These are phyloP conservation scores for Eurystomus glaucurus DNA, from an alignment of 2,797 vertebrate genomes.

Conservation along the genomic window DNA sequence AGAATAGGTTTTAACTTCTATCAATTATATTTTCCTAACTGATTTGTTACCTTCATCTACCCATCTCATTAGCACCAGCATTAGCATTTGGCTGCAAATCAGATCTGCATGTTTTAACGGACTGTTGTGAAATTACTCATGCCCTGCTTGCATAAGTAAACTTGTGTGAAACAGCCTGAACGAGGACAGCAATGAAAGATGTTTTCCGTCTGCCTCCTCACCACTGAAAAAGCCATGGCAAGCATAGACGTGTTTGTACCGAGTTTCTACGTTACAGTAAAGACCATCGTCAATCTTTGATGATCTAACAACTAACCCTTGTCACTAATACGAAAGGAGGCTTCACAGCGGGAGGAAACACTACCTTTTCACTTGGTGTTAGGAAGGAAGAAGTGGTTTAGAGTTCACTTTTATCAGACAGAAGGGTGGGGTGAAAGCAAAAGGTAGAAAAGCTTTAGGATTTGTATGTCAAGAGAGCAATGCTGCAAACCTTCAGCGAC, in stretches of 20 bases:
- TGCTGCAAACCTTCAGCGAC: not conserved
- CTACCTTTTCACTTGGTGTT: not conserved
- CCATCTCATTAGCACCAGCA: conserved; percentile 25
- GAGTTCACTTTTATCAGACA: not conserved
- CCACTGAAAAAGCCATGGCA: not conserved
- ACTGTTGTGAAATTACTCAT: conserved; percentile 34
- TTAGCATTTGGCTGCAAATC: conserved; percentile 24
- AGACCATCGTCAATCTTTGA: not conserved
- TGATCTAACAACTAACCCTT: not conserved
- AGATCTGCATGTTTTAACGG: not conserved
- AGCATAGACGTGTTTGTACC: not conserved
- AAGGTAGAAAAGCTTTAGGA: not conserved
- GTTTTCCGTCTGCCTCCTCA: not conserved
- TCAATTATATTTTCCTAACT: not conserved
- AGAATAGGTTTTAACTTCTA: conserved; percentile 17
- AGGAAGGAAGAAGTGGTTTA: not conserved
- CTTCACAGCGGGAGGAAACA: not conserved
- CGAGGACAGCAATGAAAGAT: not conserved
- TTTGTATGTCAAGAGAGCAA: not conserved
- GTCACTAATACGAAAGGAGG: not conserved
- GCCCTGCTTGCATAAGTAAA: conserved; percentile 13
- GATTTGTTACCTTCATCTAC: conserved; percentile 1
- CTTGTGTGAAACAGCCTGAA: not conserved
- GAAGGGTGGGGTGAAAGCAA: not conserved
- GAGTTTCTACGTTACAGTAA: not conserved